Conservation (phyloP, 2,888 invertebrate species). For the Melolontha melolontha region DNA sequence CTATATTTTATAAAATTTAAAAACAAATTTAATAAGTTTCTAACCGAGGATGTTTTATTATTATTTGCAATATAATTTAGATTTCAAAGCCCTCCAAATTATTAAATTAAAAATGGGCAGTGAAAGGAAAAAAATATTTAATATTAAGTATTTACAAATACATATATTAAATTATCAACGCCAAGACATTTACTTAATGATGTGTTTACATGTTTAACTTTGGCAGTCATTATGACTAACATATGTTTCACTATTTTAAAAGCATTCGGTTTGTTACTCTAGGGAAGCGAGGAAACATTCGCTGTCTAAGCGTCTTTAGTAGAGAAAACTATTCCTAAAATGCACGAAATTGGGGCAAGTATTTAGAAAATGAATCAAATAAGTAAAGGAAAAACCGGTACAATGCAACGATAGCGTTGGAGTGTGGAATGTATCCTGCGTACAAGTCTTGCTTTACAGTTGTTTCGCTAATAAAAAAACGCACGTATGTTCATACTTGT, state of each 20-base stretch:
- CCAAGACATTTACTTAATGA: conserved; percentile 5
- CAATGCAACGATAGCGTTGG: conserved; percentile 8
- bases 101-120: too few relatives aligned
- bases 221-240: conserved; percentile 19
- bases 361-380: conserved; percentile 39
- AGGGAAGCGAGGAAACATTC: background rate
- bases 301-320: background rate
- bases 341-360: conserved; percentile 39
- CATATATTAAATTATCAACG: too few relatives aligned
- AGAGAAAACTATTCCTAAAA: conserved; percentile 35
- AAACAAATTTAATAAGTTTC: too few relatives aligned
- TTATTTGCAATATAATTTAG: too few relatives aligned
- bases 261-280: background rate
- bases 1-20: too few relatives aligned
- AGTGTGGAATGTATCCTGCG: conserved; percentile 5
- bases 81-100: too few relatives aligned
- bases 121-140: too few relatives aligned
- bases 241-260: conserved; percentile 20
- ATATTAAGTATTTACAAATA: conserved; percentile 5
- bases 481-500: too few relatives aligned
- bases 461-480: conserved; percentile 1
- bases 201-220: conserved; percentile 18
- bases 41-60: too few relatives aligned
- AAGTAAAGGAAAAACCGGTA: conserved; percentile 26
- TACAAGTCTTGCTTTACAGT: conserved; percentile 1